Percentiles rank a stretch among this genome's conserved stretches.
These are phyloP conservation scores for Drosophila phalerata DNA, from an alignment of 2,888 invertebrate genomes.

Conservation along the genomic window DNA sequence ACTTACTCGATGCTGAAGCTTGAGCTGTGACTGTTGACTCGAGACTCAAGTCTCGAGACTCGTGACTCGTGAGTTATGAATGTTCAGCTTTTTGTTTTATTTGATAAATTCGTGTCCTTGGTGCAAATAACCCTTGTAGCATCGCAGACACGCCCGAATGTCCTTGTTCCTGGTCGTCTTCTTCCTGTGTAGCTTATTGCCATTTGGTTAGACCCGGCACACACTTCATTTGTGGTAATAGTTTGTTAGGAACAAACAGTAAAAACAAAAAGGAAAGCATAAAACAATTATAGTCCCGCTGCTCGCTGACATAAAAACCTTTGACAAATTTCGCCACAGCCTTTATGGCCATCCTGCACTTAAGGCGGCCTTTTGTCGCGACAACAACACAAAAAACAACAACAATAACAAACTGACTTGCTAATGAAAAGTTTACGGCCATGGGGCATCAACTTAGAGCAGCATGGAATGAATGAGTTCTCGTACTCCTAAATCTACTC, in stretches of 20 bases:
- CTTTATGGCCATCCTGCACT: conserved; percentile 60
- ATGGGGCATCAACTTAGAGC: conserved; percentile 54
- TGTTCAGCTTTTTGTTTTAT: conserved; percentile 11
- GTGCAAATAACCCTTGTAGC: conserved; percentile 22
- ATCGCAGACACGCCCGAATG: conserved; percentile 33
- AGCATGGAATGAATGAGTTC: conserved; percentile 13
- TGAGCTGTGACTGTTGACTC: conserved; percentile 3
- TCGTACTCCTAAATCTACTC: neutral
- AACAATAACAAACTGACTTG: conserved; percentile 43
- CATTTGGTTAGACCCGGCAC: conserved; percentile 32
- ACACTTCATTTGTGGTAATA: conserved; percentile 63
- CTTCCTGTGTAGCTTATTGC: conserved; percentile 20
- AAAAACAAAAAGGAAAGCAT: conserved; percentile 69
- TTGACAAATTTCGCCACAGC: conserved; percentile 68
- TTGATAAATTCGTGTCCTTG: conserved; percentile 21
- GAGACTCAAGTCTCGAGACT: conserved; percentile 8
- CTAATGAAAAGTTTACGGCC: conserved; percentile 78
- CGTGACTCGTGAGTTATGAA: conserved; percentile 3
- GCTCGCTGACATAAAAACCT: conserved; percentile 73
- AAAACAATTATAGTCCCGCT: conserved; percentile 77
- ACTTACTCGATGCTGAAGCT: conserved; percentile 2
- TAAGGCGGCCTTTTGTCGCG: conserved; percentile 51
- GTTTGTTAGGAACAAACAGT: conserved; percentile 69
- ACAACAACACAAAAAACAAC: conserved; percentile 11
- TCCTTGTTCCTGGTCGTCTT: neutral